Evolutionary conservation across 2,113 vertebrate genomes (phyloP).

Genomic region (Colossoma macropomum): DNA sequence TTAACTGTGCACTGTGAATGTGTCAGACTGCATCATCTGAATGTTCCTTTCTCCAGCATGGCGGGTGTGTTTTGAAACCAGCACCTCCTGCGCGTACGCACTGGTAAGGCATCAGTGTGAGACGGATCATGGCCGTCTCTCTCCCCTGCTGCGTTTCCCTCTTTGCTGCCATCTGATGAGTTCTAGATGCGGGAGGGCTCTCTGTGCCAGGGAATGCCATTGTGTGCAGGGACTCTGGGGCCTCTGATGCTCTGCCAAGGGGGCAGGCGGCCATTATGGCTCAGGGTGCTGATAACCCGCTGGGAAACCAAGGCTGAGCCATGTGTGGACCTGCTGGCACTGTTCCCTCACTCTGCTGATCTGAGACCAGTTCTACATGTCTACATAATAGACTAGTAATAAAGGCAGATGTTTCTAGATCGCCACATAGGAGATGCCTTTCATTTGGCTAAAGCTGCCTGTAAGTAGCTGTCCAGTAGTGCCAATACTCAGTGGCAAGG

Average conservation of each 20-base stretch:
- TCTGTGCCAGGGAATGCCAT: conserved; percentile 66
- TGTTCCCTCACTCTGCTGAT: conserved; percentile 16
- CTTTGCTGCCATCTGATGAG: conserved; percentile 59
- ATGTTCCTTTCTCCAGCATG: not conserved
- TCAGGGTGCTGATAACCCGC: conserved; percentile 63
- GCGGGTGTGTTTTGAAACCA: conserved; percentile 14
- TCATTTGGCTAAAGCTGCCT: not conserved
- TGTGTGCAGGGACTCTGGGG: conserved; percentile 54
- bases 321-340: conserved; percentile 17
- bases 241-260: conserved; percentile 67
- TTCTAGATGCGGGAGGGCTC: conserved; percentile 35
- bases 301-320: conserved; percentile 63
- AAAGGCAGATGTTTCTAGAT: not conserved
- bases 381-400: not conserved
- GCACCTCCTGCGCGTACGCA: not conserved
- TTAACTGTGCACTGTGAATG: not conserved
- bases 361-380: conserved; percentile 13
- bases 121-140: not conserved
- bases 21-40: not conserved
- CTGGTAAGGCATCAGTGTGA: conserved; percentile 1
- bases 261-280: conserved; percentile 62
- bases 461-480: no score
- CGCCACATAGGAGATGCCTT: not conserved
- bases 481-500: no score
- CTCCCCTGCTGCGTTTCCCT: conserved; percentile 27